Conservation (phyloP, 2,797 vertebrate genomes). For the Chaenodraco wilsoni region DNA sequence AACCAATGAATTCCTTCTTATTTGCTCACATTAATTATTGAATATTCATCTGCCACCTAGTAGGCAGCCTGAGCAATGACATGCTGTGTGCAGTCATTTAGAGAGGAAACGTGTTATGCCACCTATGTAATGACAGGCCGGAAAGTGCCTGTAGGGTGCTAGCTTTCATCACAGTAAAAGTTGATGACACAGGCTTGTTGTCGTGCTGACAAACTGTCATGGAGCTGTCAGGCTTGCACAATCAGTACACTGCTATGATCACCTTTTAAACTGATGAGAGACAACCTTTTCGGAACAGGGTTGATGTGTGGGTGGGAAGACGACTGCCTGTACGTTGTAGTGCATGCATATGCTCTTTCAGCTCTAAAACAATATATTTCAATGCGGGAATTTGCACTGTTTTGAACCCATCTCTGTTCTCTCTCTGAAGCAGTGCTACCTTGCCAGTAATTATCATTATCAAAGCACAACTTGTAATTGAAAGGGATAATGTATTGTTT, state of each 20-base stretch:
- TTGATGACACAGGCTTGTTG: slow-evolving; percentile 75
- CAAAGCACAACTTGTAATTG: background rate
- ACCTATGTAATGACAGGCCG: slow-evolving; percentile 56
- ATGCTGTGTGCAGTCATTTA: slow-evolving; percentile 18
- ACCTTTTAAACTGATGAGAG: slow-evolving; percentile 72
- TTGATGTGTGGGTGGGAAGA: slow-evolving; percentile 36
- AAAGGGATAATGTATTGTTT: background rate
- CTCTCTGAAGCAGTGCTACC: background rate
- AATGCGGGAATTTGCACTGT: background rate
- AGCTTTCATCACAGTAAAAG: slow-evolving; percentile 73
- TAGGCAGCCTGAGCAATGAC: slow-evolving; percentile 29
- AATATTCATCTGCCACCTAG: slow-evolving; percentile 53
- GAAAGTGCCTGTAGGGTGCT: slow-evolving; percentile 67
- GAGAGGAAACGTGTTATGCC: slow-evolving; percentile 33
- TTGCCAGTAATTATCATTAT: slow-evolving; percentile 11
- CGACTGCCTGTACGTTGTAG: background rate
- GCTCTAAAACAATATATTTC: background rate
- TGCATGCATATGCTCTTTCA: slow-evolving; percentile 10
- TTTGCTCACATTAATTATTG: slow-evolving; percentile 72
- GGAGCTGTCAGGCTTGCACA: slow-evolving; percentile 68
- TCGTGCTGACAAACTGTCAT: slow-evolving; percentile 70
- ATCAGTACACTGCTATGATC: slow-evolving; percentile 65
- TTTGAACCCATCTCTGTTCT: slow-evolving; percentile 8
- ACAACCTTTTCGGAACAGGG: slow-evolving; percentile 47
- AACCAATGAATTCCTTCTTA: slow-evolving; percentile 42